Conservation (phyloP, 1,140 invertebrate species). For the Homalodisca vitripennis region DNA sequence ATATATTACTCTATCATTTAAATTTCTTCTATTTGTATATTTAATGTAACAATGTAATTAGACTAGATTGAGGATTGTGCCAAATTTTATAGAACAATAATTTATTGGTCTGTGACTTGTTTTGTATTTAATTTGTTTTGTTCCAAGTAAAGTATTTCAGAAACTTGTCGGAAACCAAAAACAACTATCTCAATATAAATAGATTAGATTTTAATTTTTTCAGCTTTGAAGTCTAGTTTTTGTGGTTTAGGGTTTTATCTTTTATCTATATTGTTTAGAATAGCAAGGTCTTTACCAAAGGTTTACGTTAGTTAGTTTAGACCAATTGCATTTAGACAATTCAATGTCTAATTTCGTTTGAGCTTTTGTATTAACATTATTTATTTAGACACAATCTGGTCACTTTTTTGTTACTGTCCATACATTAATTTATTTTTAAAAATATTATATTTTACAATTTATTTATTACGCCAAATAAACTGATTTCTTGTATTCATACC, state of each 20-base stretch:
- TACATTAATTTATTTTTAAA: too few species aligned
- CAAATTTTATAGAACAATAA: neutral
- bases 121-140: neutral
- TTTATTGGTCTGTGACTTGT: neutral
- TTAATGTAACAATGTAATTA: neutral
- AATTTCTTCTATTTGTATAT: too few species aligned
- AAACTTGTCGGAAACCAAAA: too few species aligned
- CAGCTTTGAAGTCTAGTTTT: neutral
- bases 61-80: neutral
- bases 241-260: neutral
- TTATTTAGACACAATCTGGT: neutral
- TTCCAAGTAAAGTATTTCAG: too few species aligned
- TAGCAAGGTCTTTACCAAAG: slow-evolving; percentile 12
- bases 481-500: too few species aligned
- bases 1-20: slow-evolving; percentile 6
- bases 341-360: slow-evolving; percentile 19
- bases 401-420: too few species aligned
- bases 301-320: slow-evolving; percentile 5
- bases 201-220: neutral
- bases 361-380: slow-evolving; percentile 10
- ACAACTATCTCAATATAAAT: too few species aligned
- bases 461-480: too few species aligned
- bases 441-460: too few species aligned
- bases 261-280: slow-evolving; percentile 17
- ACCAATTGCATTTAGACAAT: slow-evolving; percentile 15